Percentiles rank a stretch among this genome's conserved stretches.
phyloP scores from a whole-genome alignment of 2,888 invertebrate genomes.

The Dynastes tityus region DNA sequence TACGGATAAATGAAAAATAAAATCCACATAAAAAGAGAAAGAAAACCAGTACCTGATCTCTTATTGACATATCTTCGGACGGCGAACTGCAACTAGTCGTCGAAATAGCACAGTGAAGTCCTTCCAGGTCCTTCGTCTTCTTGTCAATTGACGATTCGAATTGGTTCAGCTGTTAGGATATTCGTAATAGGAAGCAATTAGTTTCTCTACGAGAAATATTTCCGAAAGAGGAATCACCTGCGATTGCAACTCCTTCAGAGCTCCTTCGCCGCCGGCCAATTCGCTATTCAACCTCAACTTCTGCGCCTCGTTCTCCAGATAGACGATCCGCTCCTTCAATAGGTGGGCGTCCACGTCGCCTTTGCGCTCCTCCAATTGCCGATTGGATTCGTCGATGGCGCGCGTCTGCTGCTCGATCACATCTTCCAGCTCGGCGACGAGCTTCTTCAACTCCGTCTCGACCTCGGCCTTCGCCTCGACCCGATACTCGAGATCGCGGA shows the following conservation, averaged over 20 bases:
- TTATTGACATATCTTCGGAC: slow-evolving; percentile 87
- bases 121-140: slow-evolving; percentile 83
- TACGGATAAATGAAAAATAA: neutral
- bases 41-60: slow-evolving; percentile 69
- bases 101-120: slow-evolving; percentile 78
- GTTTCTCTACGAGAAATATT: no score
- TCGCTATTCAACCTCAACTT: slow-evolving; percentile 65
- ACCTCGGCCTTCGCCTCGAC: slow-evolving; percentile 78
- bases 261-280: slow-evolving; percentile 68
- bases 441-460: slow-evolving; percentile 76
- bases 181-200: slow-evolving; percentile 6
- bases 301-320: slow-evolving; percentile 69
- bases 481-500: slow-evolving; percentile 83
- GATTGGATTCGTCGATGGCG: slow-evolving; percentile 72
- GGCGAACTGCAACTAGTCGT: slow-evolving; percentile 82
- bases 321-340: slow-evolving; percentile 70
- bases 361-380: slow-evolving; percentile 73
- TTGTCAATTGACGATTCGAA: slow-evolving; percentile 80
- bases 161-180: slow-evolving; percentile 73
- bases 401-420: slow-evolving; percentile 67
- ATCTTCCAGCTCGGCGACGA: slow-evolving; percentile 70
- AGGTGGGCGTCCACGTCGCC: slow-evolving; percentile 68
- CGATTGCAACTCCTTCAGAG: slow-evolving; percentile 67
- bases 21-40: neutral
- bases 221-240: slow-evolving; percentile 65